Base-by-base conservation (phyloP, 1,140 invertebrate genomes). In the Brachystomella parvula region DNA sequence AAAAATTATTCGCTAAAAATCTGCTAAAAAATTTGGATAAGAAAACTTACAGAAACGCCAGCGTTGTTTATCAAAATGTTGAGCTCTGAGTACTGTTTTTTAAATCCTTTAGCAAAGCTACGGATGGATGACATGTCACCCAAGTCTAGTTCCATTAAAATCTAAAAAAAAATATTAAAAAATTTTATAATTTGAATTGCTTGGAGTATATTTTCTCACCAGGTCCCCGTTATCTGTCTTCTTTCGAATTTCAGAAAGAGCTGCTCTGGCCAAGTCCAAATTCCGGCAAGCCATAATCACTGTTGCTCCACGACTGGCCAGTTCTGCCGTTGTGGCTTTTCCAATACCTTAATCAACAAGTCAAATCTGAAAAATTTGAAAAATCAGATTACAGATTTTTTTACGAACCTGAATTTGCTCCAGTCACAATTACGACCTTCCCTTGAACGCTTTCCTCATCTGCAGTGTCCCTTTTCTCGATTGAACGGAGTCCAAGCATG, bases 21-120 rank as follows among this genome's bases (percentile, higher is more conserved):
- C n/a, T n/a, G n/a, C n/a, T n/a, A n/a, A n/a, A n/a, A n/a, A n/a
- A n/a, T n/a, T n/a, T n/a, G n/a, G n/a, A n/a, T n/a, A n/a, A n/a
- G 44, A 56, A 9, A 9, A 9, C 49, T 53, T 53, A 53, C 29
- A 53, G 47, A 82, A 1, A 87, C 81, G 12, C 87, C 87, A 44
- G 89, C 89, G 77, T 91, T 91, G 74, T 89, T 88, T 31, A 91
- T 83, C 2, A 92, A 76, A 33, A 88, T 82, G 77, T 92, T 81
- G 66, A 92, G 81, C 71, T 83, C 76, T 0, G 78, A 72, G 75
- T 85, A 87, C 33, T 82, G 79, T 68, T 78, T 76, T 53, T 85
- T 80, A 0, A 92, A 80, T 61, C 84, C 76, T 47, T 81, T 75
- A n/a, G 82, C 83, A 81, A 90, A 90, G 30, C 81, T 78, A 75